Percentiles rank a stretch among this genome's conserved stretches.
These are phyloP conservation scores for Bubalus kerabau DNA, from an alignment of 2,113 vertebrate genomes.

Conservation along the genomic window DNA sequence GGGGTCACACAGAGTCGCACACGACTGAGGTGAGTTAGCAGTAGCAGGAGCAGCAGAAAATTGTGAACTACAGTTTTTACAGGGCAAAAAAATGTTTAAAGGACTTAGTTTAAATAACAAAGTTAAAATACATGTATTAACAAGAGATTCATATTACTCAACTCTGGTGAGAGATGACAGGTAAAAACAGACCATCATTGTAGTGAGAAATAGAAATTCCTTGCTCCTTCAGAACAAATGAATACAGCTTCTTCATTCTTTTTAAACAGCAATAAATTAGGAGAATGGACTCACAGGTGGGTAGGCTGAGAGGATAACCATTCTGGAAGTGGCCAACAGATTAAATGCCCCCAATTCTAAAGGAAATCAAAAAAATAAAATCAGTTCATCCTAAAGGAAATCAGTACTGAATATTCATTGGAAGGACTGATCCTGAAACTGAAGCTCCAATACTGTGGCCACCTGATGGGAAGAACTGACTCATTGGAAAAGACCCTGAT, in stretches of 20 bases:
- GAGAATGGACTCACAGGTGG: background rate
- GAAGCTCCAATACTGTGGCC: background rate
- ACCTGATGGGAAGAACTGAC: background rate
- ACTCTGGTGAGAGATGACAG: background rate
- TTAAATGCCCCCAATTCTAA: background rate
- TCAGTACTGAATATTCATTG: background rate
- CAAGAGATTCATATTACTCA: background rate
- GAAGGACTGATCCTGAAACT: background rate
- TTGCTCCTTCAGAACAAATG: background rate
- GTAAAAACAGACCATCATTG: background rate
- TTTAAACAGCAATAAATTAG: background rate
- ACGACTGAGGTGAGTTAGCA: background rate
- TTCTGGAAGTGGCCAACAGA: background rate
- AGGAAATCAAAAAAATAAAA: background rate
- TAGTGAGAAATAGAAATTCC: background rate
- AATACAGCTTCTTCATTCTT: background rate
- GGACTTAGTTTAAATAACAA: background rate
- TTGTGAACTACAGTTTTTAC: background rate
- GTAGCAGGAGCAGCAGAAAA: background rate
- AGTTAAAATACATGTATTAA: slow-evolving; percentile 15
- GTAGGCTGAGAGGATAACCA: background rate
- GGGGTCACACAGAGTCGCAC: background rate
- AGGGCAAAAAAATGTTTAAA: background rate
- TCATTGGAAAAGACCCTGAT: background rate
- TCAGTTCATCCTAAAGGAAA: background rate